Percentiles rank a stretch among this genome's conserved stretches.
These are phyloP conservation scores for Tiliqua scincoides DNA, from an alignment of 2,113 vertebrate genomes.

Conservation along the genomic window DNA sequence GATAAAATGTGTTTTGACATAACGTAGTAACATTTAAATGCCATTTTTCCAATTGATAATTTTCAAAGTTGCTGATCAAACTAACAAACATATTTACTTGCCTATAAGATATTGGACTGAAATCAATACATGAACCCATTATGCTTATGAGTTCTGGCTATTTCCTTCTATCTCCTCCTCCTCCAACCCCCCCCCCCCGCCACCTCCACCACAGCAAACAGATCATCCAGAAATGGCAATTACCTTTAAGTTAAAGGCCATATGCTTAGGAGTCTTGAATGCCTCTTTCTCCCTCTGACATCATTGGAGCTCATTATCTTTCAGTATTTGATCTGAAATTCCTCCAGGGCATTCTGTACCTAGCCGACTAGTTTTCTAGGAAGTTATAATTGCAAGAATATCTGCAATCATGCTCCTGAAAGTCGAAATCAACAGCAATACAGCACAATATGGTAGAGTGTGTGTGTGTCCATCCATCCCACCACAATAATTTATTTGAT, in stretches of 20 bases:
- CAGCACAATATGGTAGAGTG: not conserved
- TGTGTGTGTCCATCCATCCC: not conserved
- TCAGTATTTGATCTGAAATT: conserved; percentile 4
- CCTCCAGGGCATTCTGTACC: not conserved
- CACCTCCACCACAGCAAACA: not conserved
- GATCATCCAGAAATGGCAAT: conserved; percentile 13
- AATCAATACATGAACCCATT: not conserved
- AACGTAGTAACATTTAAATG: conserved; percentile 59
- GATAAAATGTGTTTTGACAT: conserved; percentile 57
- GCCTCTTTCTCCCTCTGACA: not conserved
- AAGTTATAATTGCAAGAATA: conserved; percentile 12
- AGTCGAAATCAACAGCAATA: not conserved
- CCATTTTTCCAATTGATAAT: conserved; percentile 54
- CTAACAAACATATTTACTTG: conserved; percentile 30
- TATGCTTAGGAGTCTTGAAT: conserved; percentile 7
- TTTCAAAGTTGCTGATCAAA: conserved; percentile 26
- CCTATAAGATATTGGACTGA: not conserved
- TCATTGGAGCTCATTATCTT: conserved; percentile 17
- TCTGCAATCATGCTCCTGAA: not conserved
- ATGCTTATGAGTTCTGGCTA: conserved; percentile 10
- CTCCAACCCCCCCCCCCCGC: not conserved
- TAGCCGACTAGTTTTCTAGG: not conserved
- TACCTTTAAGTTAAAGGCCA: conserved; percentile 23
- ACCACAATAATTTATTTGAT: not conserved
- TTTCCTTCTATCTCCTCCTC: too few relatives aligned